Conservation (phyloP, 2,113 vertebrate genomes). For the Orthonyx spaldingii region DNA sequence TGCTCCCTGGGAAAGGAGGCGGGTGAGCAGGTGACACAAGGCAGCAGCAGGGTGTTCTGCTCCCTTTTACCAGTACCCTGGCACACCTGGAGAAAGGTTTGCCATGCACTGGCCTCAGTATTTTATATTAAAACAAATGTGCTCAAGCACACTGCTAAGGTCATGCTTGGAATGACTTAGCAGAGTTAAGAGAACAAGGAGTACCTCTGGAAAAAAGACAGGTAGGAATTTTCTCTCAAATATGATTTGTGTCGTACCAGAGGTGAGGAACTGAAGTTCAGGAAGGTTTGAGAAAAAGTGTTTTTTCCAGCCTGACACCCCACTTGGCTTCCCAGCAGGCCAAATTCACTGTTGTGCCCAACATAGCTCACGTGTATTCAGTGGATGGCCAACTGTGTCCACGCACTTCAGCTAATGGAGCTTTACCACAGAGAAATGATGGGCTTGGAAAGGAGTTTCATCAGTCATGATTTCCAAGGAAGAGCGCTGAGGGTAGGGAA, state of each 20-base stretch:
- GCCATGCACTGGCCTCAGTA: neutral
- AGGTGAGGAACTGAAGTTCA: neutral
- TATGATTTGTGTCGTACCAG: neutral
- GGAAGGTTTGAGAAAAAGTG: neutral
- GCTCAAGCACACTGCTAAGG: neutral
- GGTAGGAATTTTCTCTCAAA: neutral
- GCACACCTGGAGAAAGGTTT: neutral
- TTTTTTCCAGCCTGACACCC: neutral
- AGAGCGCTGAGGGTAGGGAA: neutral
- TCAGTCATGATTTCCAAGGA: constrained; percentile 14
- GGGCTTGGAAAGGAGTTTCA: neutral
- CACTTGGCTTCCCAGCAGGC: neutral
- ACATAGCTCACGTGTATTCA: neutral
- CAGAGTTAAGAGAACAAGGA: neutral
- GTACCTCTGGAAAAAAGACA: neutral
- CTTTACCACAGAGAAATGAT: neutral
- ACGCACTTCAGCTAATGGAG: neutral
- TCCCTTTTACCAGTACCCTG: neutral
- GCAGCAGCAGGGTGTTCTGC: neutral
- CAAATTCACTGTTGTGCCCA: neutral
- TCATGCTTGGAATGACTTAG: neutral
- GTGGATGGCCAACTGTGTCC: neutral
- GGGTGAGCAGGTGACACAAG: neutral
- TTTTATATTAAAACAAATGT: neutral
- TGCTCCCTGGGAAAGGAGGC: neutral